Conservation (phyloP, 2,888 invertebrate species). For the Theodoxus fluviatilis region DNA sequence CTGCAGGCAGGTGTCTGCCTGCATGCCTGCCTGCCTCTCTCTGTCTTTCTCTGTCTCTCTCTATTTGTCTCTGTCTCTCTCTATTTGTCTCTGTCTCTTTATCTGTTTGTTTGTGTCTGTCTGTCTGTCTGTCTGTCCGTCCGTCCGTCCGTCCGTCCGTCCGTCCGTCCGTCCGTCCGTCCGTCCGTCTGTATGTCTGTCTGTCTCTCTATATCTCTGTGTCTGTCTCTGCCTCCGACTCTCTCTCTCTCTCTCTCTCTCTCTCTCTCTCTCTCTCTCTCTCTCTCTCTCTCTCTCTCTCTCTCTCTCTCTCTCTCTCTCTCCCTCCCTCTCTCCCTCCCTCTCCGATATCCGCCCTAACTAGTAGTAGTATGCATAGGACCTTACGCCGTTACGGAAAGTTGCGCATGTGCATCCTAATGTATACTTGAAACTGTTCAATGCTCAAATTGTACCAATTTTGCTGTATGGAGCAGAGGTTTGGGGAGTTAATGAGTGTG, state of each 20-base stretch:
- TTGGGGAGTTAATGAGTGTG: too few relatives aligned
- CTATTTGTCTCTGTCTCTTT: background rate
- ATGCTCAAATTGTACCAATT: too few relatives aligned
- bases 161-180: background rate
- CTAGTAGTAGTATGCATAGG: too few relatives aligned
- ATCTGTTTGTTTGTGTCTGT: conserved; percentile 5
- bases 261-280: conserved; percentile 20
- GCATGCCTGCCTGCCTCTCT: background rate
- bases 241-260: conserved; percentile 11
- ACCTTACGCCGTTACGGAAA: too few relatives aligned
- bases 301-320: conserved; percentile 7
- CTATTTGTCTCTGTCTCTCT: background rate
- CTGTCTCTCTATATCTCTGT: background rate
- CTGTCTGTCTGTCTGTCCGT: conserved; percentile 11
- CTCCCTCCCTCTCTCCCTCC: background rate
- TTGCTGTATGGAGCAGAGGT: too few relatives aligned
- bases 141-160: background rate
- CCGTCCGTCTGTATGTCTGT: conserved; percentile 3
- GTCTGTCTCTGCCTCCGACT: background rate
- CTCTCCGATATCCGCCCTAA: background rate
- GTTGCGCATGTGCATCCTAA: too few relatives aligned
- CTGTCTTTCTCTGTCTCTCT: background rate
- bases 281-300: conserved; percentile 11
- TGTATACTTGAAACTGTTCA: too few relatives aligned
- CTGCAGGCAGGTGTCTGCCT: background rate